Evolutionary conservation across 2,888 invertebrate species (phyloP), one percentile per base, ranked within the genome.

Genomic region (Lycophotia porphyrea): DNA sequence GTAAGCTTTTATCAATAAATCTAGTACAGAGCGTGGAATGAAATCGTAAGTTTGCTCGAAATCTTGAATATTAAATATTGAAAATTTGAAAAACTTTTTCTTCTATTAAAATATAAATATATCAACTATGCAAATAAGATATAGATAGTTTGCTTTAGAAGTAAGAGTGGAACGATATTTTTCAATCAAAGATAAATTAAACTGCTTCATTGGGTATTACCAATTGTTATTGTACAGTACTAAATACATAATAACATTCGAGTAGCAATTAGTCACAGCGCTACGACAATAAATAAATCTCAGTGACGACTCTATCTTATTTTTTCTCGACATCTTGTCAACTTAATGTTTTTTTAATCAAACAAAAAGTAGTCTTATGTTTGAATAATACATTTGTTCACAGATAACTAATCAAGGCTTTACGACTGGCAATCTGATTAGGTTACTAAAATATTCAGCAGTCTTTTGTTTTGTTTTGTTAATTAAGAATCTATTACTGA

Each of bases 281-380:
- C n/a, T n/a, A 47, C 70, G 47, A 67, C 58, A 67, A 0, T 86
- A 75, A 73, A 71, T 47, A 58, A 49, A 78, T 81, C 52, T 44
- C 27, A 60, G 72, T 63, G 73, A 84, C 71, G 67, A 78, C 61
- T 76, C 55, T 47, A 87, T 81, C 36, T 67, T 13, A n/a, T 67
- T 81, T 82, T 83, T 77, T 77, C 63, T 60, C 44, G 47, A 44
- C 61, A 64, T 61, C 66, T 80, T 73, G 77, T 75, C 65, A 71
- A 66, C 52, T 76, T 70, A 47, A 70, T 64, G 68, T 69, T 75
- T 77, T 63, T 80, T 85, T 49, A 69, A 73, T 80, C 34, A 70
- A 74, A 69, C 80, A 84, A 84, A 76, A 52, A 74, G 74, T 76
- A n/a, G 61, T 58, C 36, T 58, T 82, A 42, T 42, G 27, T 83